Conservation (phyloP, 2,888 invertebrate species). For the Drosophila silvestris region DNA sequence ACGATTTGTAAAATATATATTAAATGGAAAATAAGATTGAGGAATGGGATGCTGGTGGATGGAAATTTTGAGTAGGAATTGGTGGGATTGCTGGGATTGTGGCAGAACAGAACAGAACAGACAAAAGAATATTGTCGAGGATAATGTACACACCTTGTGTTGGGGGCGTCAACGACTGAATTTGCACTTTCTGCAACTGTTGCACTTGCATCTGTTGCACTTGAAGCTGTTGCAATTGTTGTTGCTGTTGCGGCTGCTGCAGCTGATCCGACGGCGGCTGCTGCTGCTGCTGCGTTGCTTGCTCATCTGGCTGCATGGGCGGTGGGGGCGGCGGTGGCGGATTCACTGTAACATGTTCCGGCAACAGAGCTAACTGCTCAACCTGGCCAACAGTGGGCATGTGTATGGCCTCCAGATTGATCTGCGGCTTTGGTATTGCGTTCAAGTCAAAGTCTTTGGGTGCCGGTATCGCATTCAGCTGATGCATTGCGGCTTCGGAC, state of each 20-base stretch:
- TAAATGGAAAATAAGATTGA: constrained; percentile 47
- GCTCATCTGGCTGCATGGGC: constrained; percentile 53
- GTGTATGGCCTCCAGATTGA: constrained; percentile 87
- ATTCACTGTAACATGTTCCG: constrained; percentile 59
- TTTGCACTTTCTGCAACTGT: constrained; percentile 14
- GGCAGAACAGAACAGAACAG: constrained; percentile 39
- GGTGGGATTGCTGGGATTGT: constrained; percentile 23
- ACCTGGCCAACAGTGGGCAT: constrained; percentile 84
- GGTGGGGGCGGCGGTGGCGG: constrained; percentile 71
- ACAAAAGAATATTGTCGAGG: constrained; percentile 19
- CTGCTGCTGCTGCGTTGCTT: constrained; percentile 37
- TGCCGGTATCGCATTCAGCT: constrained; percentile 88
- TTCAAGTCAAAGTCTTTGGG: constrained; percentile 88
- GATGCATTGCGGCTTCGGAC: constrained; percentile 85
- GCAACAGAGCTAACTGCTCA: constrained; percentile 53
- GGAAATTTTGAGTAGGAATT: constrained; percentile 14
- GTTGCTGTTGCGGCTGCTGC: constrained; percentile 21
- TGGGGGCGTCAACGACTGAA: constrained; percentile 36
- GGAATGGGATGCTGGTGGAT: background rate
- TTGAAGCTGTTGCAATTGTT: constrained; percentile 28
- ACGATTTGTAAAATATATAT: constrained; percentile 65
- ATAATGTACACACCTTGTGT: constrained; percentile 72
- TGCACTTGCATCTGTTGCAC: constrained; percentile 30
- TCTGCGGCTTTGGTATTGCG: constrained; percentile 88
- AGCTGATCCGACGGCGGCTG: constrained; percentile 30